Percentiles rank a stretch among this genome's conserved stretches.
phyloP scores from a whole-genome alignment of 2,888 invertebrate species.

The Agriopis marginaria region DNA sequence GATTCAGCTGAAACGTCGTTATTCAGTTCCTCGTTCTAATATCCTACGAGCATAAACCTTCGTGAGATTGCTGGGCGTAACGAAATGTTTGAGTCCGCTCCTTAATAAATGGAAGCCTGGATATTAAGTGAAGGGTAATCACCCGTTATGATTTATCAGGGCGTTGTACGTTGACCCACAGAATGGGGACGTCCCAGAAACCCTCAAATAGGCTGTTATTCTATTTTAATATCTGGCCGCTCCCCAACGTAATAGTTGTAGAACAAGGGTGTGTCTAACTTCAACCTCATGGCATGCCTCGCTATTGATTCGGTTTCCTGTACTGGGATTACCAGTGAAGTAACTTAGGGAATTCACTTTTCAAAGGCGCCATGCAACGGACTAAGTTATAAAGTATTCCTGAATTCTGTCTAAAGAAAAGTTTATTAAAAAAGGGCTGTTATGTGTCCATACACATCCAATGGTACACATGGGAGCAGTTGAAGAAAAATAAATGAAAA shows the following conservation, averaged over 20 bases:
- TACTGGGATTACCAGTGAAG: conserved; percentile 28
- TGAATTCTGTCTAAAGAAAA: neutral
- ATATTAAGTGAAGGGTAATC: conserved; percentile 43
- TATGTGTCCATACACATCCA: neutral
- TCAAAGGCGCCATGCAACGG: neutral
- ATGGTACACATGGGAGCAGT: neutral
- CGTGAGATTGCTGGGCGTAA: conserved; percentile 23
- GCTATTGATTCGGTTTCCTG: conserved; percentile 29
- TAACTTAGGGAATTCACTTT: conserved; percentile 19
- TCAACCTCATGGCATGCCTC: conserved; percentile 42
- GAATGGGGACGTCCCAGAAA: conserved; percentile 63
- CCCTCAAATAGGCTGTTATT: conserved; percentile 57
- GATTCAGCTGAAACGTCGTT: conserved; percentile 10
- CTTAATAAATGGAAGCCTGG: conserved; percentile 33
- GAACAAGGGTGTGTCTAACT: conserved; percentile 45
- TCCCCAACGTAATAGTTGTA: conserved; percentile 49
- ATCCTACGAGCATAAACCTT: conserved; percentile 22
- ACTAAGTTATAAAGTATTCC: neutral
- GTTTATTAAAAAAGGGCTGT: neutral
- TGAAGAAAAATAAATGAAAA: conserved; percentile 1
- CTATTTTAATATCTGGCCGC: conserved; percentile 57
- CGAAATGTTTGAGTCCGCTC: conserved; percentile 20
- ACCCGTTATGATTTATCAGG: conserved; percentile 48
- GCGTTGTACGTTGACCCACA: conserved; percentile 56
- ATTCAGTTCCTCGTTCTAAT: conserved; percentile 14